Conservation (phyloP, 2,888 invertebrate genomes). For the Sclerodermus sp. region DNA sequence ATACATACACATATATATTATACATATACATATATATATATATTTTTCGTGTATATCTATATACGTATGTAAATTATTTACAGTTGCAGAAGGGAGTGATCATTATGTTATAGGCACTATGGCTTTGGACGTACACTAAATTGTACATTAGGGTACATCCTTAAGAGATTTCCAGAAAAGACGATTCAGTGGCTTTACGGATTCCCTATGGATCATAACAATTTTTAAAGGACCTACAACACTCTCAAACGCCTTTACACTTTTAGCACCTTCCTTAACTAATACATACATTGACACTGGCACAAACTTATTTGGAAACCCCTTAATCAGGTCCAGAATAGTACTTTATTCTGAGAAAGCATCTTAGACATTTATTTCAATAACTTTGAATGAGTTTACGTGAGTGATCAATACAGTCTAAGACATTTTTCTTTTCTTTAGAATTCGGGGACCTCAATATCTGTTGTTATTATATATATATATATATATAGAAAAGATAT, state of each 20-base stretch:
- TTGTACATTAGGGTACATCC: slow-evolving; percentile 56
- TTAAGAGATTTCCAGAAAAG: slow-evolving; percentile 46
- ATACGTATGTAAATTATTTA: slow-evolving; percentile 54
- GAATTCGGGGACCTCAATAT: too few relatives aligned
- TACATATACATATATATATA: slow-evolving; percentile 28
- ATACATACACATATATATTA: slow-evolving; percentile 12
- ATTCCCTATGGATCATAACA: too few relatives aligned
- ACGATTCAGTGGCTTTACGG: slow-evolving; percentile 15
- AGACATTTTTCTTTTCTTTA: slow-evolving; percentile 20
- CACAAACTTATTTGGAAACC: slow-evolving; percentile 35
- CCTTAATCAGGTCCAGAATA: slow-evolving; percentile 48
- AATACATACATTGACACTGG: slow-evolving; percentile 7
- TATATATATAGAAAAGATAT: slow-evolving; percentile 1
- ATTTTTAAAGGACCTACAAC: too few relatives aligned
- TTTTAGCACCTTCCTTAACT: too few relatives aligned
- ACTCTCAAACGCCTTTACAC: too few relatives aligned
- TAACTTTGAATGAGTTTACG: slow-evolving; percentile 47
- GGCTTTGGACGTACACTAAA: slow-evolving; percentile 58
- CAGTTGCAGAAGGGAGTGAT: slow-evolving; percentile 54
- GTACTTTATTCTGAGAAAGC: slow-evolving; percentile 44
- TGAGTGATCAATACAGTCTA: slow-evolving; percentile 43
- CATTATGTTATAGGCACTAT: slow-evolving; percentile 57
- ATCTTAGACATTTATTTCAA: slow-evolving; percentile 46
- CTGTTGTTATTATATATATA: too few relatives aligned
- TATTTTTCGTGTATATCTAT: slow-evolving; percentile 16